A percentile compares a stretch with the other conserved stretches of the same genome.
Evolutionary conservation across 37 sponge, comb jelly and placozoan genomes (phyloP).

Genomic region (Petrosia ficiformis): DNA sequence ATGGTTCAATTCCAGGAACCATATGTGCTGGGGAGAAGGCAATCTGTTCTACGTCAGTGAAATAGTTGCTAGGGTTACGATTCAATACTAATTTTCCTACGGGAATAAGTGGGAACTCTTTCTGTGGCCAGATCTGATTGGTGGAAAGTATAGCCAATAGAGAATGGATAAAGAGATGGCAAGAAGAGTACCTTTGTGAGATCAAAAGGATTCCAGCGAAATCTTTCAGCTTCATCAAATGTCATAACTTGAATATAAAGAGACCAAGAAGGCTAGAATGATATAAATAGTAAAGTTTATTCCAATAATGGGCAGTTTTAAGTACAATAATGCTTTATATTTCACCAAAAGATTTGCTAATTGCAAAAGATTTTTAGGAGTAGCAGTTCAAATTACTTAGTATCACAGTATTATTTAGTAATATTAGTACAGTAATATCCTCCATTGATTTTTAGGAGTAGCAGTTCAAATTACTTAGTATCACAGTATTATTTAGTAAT

Average conservation of each 20-base stretch:
- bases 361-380: too few species aligned
- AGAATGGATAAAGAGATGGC: not conserved
- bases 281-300: not conserved
- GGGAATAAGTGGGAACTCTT: slow-evolving; percentile 81
- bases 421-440: too few species aligned
- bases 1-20: slow-evolving; percentile 89
- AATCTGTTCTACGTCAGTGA: slow-evolving; percentile 84
- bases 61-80: slow-evolving; percentile 81
- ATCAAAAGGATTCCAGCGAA: slow-evolving; percentile 83
- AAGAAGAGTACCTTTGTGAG: slow-evolving; percentile 63
- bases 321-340: too few species aligned
- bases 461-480: too few species aligned
- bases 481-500: too few species aligned
- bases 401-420: too few species aligned
- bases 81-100: slow-evolving; percentile 76
- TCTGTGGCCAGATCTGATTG: slow-evolving; percentile 77
- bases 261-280: slow-evolving; percentile 81
- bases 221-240: slow-evolving; percentile 70
- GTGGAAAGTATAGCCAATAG: not conserved
- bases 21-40: slow-evolving; percentile 85
- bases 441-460: too few species aligned
- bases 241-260: slow-evolving; percentile 87
- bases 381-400: too few species aligned
- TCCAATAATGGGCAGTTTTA: too few species aligned
- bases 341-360: too few species aligned